These are phyloP conservation scores for Craseonycteris thonglongyai DNA, from an alignment of 2,113 vertebrate genomes.

Conservation along the genomic window DNA sequence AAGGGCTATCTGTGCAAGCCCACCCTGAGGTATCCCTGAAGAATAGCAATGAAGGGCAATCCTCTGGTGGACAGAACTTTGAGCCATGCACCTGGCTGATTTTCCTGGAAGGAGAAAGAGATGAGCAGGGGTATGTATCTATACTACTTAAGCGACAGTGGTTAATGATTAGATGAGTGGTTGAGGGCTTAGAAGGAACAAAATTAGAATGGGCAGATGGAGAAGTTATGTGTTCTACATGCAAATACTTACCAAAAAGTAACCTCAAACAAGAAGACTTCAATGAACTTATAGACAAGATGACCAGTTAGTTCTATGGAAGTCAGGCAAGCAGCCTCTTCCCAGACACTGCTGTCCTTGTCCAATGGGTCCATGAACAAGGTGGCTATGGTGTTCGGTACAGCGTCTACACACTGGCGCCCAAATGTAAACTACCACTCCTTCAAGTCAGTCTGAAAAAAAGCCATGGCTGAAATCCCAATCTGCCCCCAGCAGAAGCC, in stretches of 20 bases:
- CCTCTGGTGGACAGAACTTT: not conserved
- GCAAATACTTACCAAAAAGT: not conserved
- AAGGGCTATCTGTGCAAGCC: rapidly evolving
- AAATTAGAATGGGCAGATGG: not conserved
- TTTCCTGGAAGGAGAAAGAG: not conserved
- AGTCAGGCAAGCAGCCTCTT: not conserved
- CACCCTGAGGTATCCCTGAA: not conserved
- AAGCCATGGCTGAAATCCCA: not conserved
- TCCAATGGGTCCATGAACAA: not conserved
- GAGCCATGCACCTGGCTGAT: not conserved
- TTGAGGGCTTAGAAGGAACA: not conserved
- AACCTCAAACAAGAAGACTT: not conserved
- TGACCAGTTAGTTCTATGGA: not conserved
- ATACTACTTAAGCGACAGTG: not conserved
- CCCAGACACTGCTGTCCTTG: not conserved
- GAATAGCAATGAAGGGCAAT: not conserved
- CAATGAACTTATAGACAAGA: not conserved
- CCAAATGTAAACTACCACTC: not conserved
- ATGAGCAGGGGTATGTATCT: not conserved
- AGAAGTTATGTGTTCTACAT: not conserved
- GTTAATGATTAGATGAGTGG: not conserved
- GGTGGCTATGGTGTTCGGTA: not conserved
- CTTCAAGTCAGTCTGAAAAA: not conserved
- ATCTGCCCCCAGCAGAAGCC: not conserved
- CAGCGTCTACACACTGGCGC: not conserved